Conservation (phyloP, 2,888 invertebrate species). For the Danaus chrysippus region DNA sequence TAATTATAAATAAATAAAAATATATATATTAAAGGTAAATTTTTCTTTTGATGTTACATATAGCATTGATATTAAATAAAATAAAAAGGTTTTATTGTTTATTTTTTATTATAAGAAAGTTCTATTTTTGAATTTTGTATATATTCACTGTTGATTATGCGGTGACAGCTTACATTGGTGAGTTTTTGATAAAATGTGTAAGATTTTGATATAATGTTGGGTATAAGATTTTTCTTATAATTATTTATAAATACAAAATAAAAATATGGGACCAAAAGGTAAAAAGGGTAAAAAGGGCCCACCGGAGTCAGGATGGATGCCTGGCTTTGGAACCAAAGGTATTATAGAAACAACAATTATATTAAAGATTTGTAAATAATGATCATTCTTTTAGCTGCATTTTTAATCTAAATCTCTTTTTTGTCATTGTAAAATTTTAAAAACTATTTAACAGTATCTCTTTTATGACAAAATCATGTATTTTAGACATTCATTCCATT, state of each 20-base stretch:
- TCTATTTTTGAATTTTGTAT: constrained; percentile 27
- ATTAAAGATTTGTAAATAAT: background rate
- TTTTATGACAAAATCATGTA: no score
- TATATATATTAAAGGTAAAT: no score
- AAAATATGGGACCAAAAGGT: constrained; percentile 60
- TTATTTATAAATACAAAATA: constrained; percentile 32
- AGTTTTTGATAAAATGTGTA: constrained; percentile 30
- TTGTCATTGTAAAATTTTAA: no score
- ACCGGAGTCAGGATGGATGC: constrained; percentile 73
- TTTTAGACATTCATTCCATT: no score
- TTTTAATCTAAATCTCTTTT: no score
- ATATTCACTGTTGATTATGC: constrained; percentile 14
- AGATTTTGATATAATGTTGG: constrained; percentile 34
- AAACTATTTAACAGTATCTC: no score
- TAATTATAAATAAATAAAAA: no score
- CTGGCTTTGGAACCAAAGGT: constrained; percentile 72
- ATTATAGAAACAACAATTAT: constrained; percentile 20
- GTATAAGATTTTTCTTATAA: constrained; percentile 30
- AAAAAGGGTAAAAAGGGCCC: constrained; percentile 57
- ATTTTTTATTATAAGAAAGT: constrained; percentile 9
- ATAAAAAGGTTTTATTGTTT: background rate
- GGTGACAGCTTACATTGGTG: constrained; percentile 32
- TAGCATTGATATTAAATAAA: background rate
- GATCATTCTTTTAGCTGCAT: no score
- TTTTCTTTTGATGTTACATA: background rate